Percentiles rank a stretch among this genome's conserved stretches.
Evolutionary conservation across 2,888 invertebrate species (phyloP).

Genomic region (Pherbina coryleti): DNA sequence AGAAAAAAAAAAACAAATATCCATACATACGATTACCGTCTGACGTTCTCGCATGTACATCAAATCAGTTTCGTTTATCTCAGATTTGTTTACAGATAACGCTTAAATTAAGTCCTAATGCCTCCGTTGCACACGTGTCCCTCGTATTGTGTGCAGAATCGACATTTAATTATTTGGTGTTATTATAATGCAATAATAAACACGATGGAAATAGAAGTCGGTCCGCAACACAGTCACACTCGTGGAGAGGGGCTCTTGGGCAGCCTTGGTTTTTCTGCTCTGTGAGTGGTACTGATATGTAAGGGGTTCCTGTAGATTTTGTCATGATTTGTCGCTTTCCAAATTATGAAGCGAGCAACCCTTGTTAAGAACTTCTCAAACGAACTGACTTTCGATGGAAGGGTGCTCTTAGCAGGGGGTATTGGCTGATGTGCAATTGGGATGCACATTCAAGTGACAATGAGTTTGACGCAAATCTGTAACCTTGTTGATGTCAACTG

Average conservation of each 20-base stretch:
- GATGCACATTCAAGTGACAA: background rate
- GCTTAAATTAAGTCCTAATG: conserved; percentile 68
- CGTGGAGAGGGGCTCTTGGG: background rate
- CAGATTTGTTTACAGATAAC: conserved; percentile 66
- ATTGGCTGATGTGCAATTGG: background rate
- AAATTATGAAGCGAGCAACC: background rate
- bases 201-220: conserved; percentile 9
- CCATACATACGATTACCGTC: conserved; percentile 31
- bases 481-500: conserved; percentile 35
- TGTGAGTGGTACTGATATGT: conserved; percentile 4
- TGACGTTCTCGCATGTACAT: background rate
- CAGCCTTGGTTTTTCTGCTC: background rate
- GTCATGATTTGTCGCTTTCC: conserved; percentile 32
- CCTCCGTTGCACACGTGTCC: conserved; percentile 65
- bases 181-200: conserved; percentile 55
- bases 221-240: background rate
- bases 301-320: background rate
- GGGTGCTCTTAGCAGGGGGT: background rate
- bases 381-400: background rate
- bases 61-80: conserved; percentile 35
- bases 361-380: background rate
- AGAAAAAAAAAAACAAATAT: conserved; percentile 12
- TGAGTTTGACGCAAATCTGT: conserved; percentile 34
- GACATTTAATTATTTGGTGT: conserved; percentile 67
- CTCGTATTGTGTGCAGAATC: conserved; percentile 57